Base-by-base conservation (phyloP, 2,888 invertebrate genomes). In the Amaurobius ferox region DNA sequence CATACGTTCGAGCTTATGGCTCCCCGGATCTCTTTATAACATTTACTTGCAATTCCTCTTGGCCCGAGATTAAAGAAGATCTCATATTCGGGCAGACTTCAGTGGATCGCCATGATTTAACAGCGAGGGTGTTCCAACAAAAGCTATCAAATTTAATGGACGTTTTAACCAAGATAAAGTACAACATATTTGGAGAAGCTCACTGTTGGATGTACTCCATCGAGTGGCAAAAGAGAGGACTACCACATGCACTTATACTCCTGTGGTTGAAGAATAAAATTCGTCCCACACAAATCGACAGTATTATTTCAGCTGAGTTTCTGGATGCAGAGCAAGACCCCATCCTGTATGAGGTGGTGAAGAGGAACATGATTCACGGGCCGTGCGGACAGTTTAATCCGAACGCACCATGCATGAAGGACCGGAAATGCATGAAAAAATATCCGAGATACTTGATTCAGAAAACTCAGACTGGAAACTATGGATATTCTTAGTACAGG, bases 61-160 rank as follows among this genome's bases (percentile, higher is more conserved):
- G 64, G 29, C 11, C 1, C 29, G 44, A 71, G 29, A 71, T 68
- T 23, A 71, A 71, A 44, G 71, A 71, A 61, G 6, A 7, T 23
- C 44, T 19, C 1, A 16, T 26, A 23, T 7, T 39, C 39, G 64
- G 39, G n/a, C 39, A 74, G 48, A n/a, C 44, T n/a, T 29, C 44
- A 26, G 7, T 48, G 48, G 89, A 90, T 79, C 48, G 90, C 5
- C 91, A 89, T 40, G 91, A 91, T 78, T 11, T 44, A 19, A 83
- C 68, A 3, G 70, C 79, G 89, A 39, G 90, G 89, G 30, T 89
- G 0, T 91, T 91, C 85, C 55, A 87, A 0, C 80, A 88, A 44
- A 90, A 91, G 67, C n/a, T 89, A 77, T 77, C 87, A 19, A 87
- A 64, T 29, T 35, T 91, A 13, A 74, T 88, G 35, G 74, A 88